Evolutionary conservation across 1,140 invertebrate species (phyloP).

Genomic region (Lamellibrachia luymesi): DNA sequence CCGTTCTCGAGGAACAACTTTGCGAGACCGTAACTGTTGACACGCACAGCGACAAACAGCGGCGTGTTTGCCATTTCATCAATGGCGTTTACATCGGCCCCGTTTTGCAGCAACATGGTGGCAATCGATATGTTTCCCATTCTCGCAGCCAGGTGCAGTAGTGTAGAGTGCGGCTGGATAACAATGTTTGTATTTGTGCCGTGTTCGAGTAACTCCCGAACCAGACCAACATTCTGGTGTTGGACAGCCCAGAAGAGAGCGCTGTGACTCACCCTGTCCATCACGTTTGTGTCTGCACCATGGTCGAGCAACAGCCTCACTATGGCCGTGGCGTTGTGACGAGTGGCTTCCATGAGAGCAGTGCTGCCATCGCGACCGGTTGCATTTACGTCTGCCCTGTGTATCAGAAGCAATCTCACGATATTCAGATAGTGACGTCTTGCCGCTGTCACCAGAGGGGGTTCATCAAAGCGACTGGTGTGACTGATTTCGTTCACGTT

Average conservation of each 20-base stretch:
- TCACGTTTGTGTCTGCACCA: neutral
- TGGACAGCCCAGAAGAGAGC: constrained; percentile 1
- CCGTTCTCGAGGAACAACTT: neutral
- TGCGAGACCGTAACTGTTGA: neutral
- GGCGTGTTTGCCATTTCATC: neutral
- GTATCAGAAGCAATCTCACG: neutral
- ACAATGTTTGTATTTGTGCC: constrained; percentile 4
- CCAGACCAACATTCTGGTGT: neutral
- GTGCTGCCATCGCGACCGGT: neutral
- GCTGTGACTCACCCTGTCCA: neutral
- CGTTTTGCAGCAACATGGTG: neutral
- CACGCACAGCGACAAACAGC: constrained; percentile 9
- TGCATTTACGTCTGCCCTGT: constrained; percentile 3
- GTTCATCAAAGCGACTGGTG: neutral
- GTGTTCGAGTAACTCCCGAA: neutral
- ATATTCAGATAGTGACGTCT: neutral
- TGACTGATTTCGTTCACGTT: neutral
- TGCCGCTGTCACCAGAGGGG: neutral
- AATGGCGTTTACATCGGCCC: neutral
- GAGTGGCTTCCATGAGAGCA: neutral
- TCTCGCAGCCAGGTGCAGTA: neutral
- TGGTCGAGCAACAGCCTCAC: neutral
- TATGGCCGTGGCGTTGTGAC: neutral
- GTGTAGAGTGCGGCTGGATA: neutral
- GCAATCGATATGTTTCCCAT: neutral